Evolutionary conservation across 2,888 invertebrate species (phyloP).

Genomic region (Nipponacmea schrenckii): DNA sequence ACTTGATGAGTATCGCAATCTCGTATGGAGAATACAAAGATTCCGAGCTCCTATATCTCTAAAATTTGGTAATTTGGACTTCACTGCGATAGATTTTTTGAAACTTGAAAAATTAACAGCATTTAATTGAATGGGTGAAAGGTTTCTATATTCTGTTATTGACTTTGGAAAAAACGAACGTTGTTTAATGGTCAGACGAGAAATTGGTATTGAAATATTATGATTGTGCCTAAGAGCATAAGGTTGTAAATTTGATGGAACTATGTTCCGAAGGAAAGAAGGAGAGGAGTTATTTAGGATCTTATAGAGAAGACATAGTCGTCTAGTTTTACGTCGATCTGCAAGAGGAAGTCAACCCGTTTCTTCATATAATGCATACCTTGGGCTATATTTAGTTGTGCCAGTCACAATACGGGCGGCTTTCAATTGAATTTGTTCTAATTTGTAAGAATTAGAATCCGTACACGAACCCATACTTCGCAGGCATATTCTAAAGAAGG

Average conservation of each 20-base stretch:
- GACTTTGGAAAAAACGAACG: not conserved
- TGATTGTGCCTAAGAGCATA: too few species aligned
- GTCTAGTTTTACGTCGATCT: not conserved
- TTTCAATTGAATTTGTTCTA: too few species aligned
- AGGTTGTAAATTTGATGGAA: too few species aligned
- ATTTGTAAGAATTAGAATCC: too few species aligned
- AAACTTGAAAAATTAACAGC: not conserved
- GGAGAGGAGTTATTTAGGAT: not conserved
- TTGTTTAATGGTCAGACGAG: not conserved
- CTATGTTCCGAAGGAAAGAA: not conserved
- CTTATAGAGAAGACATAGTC: not conserved
- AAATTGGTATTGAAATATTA: not conserved
- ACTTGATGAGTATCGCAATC: not conserved
- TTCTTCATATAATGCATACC: not conserved
- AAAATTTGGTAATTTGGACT: not conserved
- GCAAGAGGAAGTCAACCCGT: not conserved
- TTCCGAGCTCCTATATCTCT: not conserved
- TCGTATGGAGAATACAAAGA: not conserved
- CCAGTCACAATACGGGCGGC: too few species aligned
- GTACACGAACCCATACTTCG: too few species aligned
- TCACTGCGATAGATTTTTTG: not conserved
- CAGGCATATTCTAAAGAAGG: too few species aligned
- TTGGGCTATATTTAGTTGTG: not conserved
- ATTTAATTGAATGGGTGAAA: not conserved
- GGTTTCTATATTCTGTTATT: not conserved